Evolutionary conservation across 2,797 vertebrate genomes (phyloP), one percentile per base, ranked within the genome.

Genomic region (Pyrocephalus nanus): DNA sequence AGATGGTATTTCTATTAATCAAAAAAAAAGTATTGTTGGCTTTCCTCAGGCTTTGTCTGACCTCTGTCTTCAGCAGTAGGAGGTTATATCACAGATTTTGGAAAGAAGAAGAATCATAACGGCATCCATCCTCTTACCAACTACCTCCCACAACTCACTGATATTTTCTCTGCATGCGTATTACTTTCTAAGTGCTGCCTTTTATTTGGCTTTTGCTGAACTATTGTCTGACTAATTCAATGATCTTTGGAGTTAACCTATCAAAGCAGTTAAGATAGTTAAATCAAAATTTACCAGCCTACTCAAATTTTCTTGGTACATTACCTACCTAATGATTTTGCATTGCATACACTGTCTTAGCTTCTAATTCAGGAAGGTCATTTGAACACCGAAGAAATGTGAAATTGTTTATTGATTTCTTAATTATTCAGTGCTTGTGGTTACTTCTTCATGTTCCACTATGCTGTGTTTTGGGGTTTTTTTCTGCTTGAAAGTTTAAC

Each of bases 401-500:
- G 81, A 51, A 95, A 91, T 84, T 94, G 89, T 94, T 95, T 93
- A 96, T 92, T 78, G 95, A 96, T 96, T 97, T 86, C 76, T 86
- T 96, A 95, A 95, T 96, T 96, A 92, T 93, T 96, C 70, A 55
- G 17, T 78, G 26, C 23, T 83, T 73, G 19, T 66, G n/a, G 30
- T 90, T 90, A 64, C n/a, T 88, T 91, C 81, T 88, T 96, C 65
- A 72, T 83, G 72, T 69, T 80, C 29, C 43, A 53, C 20, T 86
- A 20, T 80, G 34, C 61, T 90, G 40, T 57, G 40, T 30, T 21
- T 4, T 15, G 2, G 0, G 2, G 9, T 86, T 67, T 92, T 74
- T 74, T 75, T 6, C 30, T 36, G 42, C n/a, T 82, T 85, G 10
- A 58, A 89, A 58, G 25, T 80, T 74, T 94, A 86, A 86, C 54